These are phyloP conservation scores for Smittia aterrima DNA, from an alignment of 2,888 invertebrate species.

Conservation along the genomic window DNA sequence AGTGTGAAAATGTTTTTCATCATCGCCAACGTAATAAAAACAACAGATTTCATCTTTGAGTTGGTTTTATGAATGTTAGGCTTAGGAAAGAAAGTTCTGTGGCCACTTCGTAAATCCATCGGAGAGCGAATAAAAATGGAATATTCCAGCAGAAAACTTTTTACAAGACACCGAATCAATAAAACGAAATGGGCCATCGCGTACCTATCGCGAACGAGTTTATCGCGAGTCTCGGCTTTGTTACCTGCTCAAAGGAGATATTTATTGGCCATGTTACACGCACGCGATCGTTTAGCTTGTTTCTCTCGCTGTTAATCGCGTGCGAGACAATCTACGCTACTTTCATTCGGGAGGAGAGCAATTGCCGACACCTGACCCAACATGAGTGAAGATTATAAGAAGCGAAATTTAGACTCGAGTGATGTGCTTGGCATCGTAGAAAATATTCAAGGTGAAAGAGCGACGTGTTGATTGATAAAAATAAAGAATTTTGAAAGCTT, in stretches of 20 bases:
- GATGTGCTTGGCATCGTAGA: neutral
- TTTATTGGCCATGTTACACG: constrained; percentile 26
- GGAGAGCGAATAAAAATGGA: neutral
- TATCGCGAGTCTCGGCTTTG: no score
- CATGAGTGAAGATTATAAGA: neutral
- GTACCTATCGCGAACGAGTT: neutral
- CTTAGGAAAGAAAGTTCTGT: neutral
- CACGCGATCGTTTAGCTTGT: constrained; percentile 7
- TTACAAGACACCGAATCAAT: neutral
- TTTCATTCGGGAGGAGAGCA: neutral
- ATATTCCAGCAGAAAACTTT: neutral
- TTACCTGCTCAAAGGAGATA: neutral
- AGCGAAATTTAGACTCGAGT: neutral
- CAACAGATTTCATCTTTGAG: neutral
- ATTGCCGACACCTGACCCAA: constrained; percentile 12
- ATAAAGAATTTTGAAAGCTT: constrained; percentile 17
- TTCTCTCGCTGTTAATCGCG: constrained; percentile 5
- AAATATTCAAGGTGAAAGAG: constrained; percentile 5
- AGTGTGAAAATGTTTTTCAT: constrained; percentile 6
- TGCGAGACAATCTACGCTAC: constrained; percentile 1
- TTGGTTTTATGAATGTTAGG: neutral
- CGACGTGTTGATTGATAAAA: constrained; percentile 10
- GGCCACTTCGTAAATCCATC: neutral
- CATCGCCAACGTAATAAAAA: neutral
- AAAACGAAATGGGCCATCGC: neutral